Conservation (phyloP, 1,140 invertebrate genomes). For the Drosophila obscura region DNA sequence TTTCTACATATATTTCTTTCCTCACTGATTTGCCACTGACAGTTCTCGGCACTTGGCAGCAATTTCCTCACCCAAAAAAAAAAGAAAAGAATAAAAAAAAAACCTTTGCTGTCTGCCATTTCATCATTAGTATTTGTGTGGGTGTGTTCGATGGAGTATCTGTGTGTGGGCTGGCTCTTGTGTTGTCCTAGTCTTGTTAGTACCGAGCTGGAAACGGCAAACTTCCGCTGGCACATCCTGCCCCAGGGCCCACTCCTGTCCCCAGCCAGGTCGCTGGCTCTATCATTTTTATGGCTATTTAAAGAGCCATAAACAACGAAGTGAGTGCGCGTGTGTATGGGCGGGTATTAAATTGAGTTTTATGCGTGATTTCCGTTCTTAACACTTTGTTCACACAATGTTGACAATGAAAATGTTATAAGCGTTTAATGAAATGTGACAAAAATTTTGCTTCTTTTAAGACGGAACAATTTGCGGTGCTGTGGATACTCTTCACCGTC, state of each 20-base stretch:
- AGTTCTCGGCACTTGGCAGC: conserved; percentile 36
- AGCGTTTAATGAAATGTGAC: conserved; percentile 58
- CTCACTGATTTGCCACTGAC: too few species aligned
- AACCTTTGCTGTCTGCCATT: conserved; percentile 45
- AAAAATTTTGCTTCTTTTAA: conserved; percentile 84
- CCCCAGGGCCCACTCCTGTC: background rate
- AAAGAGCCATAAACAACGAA: conserved; percentile 63
- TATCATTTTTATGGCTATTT: conserved; percentile 79
- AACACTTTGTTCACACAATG: conserved; percentile 71
- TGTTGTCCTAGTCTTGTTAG: conserved; percentile 65
- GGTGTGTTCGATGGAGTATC: background rate
- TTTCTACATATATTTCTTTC: too few species aligned
- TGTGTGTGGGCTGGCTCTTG: conserved; percentile 7
- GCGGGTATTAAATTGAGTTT: conserved; percentile 73
- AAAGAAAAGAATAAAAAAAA: conserved; percentile 22
- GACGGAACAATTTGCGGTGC: conserved; percentile 94
- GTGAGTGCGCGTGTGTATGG: conserved; percentile 16
- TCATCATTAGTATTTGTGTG: conserved; percentile 22
- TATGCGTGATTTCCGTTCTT: conserved; percentile 74
- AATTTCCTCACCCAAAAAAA: conserved; percentile 57
- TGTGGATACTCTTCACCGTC: conserved; percentile 93
- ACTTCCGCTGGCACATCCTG: conserved; percentile 76
- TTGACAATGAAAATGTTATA: conserved; percentile 50
- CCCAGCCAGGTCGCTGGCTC: conserved; percentile 38
- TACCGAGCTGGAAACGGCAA: conserved; percentile 56